Evolutionary conservation across 2,113 vertebrate genomes (phyloP).

Genomic region (Aegotheles bennettii): DNA sequence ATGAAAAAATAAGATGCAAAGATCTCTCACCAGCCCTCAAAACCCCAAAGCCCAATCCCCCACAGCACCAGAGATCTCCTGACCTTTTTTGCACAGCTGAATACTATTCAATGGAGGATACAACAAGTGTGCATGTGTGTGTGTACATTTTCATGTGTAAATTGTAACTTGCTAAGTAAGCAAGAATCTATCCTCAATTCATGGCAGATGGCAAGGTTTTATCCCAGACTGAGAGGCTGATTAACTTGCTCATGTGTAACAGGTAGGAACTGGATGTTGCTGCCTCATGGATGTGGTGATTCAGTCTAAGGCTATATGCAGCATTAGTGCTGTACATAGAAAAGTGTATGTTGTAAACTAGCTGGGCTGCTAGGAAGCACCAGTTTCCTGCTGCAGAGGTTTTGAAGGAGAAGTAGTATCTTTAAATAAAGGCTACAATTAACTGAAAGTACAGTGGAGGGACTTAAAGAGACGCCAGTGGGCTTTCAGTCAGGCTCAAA

Average conservation of each 20-base stretch:
- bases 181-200: neutral
- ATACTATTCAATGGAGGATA: neutral
- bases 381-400: neutral
- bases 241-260: neutral
- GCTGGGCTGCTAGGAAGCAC: neutral
- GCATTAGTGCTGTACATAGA: neutral
- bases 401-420: neutral
- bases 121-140: fast-evolving
- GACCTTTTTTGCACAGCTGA: neutral
- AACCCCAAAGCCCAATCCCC: neutral
- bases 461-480: neutral
- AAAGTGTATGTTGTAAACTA: neutral
- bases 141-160: neutral
- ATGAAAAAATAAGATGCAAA: neutral
- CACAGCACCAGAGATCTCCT: neutral
- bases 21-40: neutral
- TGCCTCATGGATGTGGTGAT: neutral
- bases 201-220: neutral
- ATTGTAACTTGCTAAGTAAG: neutral
- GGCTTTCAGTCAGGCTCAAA: neutral
- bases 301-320: neutral
- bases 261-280: neutral
- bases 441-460: neutral
- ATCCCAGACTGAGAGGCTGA: neutral
- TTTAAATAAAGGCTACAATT: neutral